Evolutionary conservation across 2,113 vertebrate species (phyloP), one percentile per base, ranked within the genome.

Genomic region (Pantherophis guttatus): DNA sequence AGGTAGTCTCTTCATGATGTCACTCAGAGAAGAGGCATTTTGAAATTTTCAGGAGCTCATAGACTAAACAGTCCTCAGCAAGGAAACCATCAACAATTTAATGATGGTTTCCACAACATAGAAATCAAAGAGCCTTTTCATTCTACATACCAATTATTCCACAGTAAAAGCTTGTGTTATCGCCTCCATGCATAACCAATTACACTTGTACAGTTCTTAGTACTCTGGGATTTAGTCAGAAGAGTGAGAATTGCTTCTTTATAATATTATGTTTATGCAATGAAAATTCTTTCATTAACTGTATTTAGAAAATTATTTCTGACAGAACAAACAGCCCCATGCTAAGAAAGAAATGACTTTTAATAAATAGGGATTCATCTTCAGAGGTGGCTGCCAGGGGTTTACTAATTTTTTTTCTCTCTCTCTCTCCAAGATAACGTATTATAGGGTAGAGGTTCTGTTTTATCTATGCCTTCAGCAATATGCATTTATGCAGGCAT

Each of bases 301-400:
- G 94, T 95, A 94, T 93, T 96, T 50, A 5, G 15, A 96, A 97
- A 97, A 96, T 96, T 57, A 96, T 97, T 97, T 97, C 92, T 95
- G 95, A 94, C 95, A 95, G 97, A 96, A 95, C 95, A 97, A 97
- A 93, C 91, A 24, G 87, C 94, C 95, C 95, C 65, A 87, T 95
- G 62, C 94, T 95, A 50, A 2, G 53, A 92, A 93, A 89, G 91
- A 95, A 95, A 62, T 59, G 92, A 87, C 95, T 95, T 96, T 93
- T 97, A 97, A 97, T 97, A 98, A 97, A 97, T 97, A 97, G 95
- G 58, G 93, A 93, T 96, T 95, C 91, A 95, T 96, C 96, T 96
- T 95, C 94, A 92, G 89, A 88, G 94, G 90, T 1, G n/a, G 53
- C 95, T 95, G 91, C 93, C 96, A 95, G 29, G 55, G 70, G 95